Conservation (phyloP, 2,797 vertebrate genomes). For the Rhinichthys osculus region DNA sequence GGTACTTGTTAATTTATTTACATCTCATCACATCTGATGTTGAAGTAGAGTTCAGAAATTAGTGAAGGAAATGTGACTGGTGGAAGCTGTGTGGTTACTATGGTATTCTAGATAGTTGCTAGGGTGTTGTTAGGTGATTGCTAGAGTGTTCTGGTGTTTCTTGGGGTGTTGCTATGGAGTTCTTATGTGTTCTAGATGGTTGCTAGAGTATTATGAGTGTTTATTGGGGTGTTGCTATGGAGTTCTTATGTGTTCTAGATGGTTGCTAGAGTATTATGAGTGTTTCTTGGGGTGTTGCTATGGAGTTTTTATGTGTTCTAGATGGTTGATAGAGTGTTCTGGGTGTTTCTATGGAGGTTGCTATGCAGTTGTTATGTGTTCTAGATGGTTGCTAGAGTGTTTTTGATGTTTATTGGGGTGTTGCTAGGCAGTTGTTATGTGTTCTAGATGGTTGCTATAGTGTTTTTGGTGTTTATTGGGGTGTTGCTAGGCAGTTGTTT, state of each 20-base stretch:
- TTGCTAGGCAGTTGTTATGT: neutral
- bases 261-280: fast-evolving
- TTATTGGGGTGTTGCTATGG: neutral
- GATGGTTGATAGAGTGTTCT: fast-evolving
- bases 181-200: neutral
- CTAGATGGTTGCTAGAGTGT: fast-evolving
- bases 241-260: neutral
- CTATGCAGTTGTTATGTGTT: neutral
- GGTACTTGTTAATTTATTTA: neutral
- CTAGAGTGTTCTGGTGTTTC: neutral
- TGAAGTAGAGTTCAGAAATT: neutral
- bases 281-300: neutral
- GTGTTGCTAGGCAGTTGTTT: too few species aligned
- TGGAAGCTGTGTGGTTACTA: neutral
- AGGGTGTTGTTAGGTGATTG: neutral
- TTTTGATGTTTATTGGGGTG: neutral
- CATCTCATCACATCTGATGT: neutral
- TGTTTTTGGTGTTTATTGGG: fast-evolving
- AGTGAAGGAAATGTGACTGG: neutral
- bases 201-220: neutral
- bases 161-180: neutral
- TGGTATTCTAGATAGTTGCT: neutral
- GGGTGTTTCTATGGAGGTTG: neutral
- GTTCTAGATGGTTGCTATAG: too few species aligned
- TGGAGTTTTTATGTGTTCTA: neutral